These are phyloP conservation scores for Oreochromis mossambicus DNA, from an alignment of 2,797 vertebrate genomes.

Conservation along the genomic window DNA sequence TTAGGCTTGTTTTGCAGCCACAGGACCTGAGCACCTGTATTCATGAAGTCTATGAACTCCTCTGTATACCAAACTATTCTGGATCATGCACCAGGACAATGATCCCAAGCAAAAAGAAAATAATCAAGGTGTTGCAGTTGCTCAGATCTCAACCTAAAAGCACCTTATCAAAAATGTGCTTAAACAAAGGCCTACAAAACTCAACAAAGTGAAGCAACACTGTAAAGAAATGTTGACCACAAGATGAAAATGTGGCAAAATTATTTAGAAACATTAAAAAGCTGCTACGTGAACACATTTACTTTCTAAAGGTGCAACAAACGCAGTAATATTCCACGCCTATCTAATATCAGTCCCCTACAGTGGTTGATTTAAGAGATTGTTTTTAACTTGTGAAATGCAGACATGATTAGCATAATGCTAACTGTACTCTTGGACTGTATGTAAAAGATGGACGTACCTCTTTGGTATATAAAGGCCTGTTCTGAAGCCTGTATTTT, in stretches of 20 bases:
- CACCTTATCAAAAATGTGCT: not conserved
- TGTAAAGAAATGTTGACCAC: not conserved
- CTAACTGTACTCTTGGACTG: not conserved
- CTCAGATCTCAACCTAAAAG: not conserved
- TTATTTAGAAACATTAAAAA: not conserved
- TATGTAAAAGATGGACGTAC: not conserved
- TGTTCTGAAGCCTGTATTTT: not conserved
- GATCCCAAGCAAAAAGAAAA: not conserved
- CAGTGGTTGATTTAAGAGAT: not conserved
- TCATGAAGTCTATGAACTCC: not conserved
- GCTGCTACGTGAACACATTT: not conserved
- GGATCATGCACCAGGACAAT: not conserved
- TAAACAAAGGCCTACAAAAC: not conserved
- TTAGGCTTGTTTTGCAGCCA: not conserved
- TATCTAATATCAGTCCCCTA: not conserved
- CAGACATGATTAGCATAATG: not conserved
- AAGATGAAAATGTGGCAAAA: not conserved
- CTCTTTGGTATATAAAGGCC: not conserved
- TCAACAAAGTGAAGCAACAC: fast-evolving
- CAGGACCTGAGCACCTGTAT: not conserved
- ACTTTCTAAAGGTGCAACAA: not conserved
- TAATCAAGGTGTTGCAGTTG: not conserved
- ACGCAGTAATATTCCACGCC: not conserved
- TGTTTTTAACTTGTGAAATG: not conserved
- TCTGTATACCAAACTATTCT: not conserved